Conservation (phyloP, 2,888 invertebrate species). For the Eupithecia subfuscata region DNA sequence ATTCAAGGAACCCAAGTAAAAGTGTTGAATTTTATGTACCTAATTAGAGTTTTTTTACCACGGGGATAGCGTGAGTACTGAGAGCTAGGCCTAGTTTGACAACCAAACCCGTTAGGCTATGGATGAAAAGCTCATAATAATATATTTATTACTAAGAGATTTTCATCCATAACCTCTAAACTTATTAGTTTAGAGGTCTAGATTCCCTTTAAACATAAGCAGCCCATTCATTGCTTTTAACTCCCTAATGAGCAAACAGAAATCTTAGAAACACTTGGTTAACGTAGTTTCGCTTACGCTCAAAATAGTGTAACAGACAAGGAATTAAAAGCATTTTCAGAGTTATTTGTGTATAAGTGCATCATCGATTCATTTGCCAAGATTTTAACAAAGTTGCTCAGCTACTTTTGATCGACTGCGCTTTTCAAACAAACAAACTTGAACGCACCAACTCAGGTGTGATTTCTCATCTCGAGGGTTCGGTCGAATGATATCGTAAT, state of each 20-base stretch:
- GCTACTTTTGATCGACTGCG: conserved; percentile 8
- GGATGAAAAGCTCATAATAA: neutral
- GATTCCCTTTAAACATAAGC: neutral
- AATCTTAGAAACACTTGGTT: too few relatives aligned
- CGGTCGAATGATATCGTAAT: conserved; percentile 67
- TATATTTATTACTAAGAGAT: too few relatives aligned
- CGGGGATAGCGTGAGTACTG: too few relatives aligned
- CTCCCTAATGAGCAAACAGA: neutral
- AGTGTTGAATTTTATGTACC: too few relatives aligned
- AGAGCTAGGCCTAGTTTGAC: too few relatives aligned
- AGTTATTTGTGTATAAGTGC: neutral
- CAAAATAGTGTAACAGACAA: neutral
- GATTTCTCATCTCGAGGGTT: conserved; percentile 63
- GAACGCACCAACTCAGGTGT: conserved; percentile 74
- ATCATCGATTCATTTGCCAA: neutral
- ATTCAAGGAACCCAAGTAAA: too few relatives aligned
- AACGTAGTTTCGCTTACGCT: neutral
- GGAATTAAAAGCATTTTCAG: neutral
- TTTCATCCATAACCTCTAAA: too few relatives aligned
- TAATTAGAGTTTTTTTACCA: too few relatives aligned
- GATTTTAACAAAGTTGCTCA: neutral
- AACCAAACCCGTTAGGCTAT: neutral
- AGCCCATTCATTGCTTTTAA: neutral
- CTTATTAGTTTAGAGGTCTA: neutral
- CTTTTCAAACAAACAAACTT: conserved; percentile 68